Evolutionary conservation across 2,797 vertebrate species (phyloP).

Genomic region (Sciurus carolinensis): DNA sequence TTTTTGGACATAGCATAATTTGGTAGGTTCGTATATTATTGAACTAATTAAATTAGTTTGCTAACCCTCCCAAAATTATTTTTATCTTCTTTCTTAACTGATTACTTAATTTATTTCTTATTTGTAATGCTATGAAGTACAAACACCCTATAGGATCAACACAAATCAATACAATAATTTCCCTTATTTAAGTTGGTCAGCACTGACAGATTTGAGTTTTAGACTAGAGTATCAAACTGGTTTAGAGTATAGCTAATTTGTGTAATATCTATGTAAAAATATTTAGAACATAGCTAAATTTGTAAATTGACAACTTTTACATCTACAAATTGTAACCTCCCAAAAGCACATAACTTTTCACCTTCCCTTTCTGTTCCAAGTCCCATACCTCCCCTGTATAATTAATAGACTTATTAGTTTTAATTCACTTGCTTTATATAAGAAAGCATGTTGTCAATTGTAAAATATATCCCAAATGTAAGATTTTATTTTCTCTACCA

Average conservation of each 20-base stretch:
- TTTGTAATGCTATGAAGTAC: constrained; percentile 50
- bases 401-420: constrained; percentile 10
- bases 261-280: not conserved
- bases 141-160: not conserved
- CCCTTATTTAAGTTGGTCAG: not conserved
- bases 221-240: not conserved
- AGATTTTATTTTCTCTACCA: not conserved
- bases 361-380: not conserved
- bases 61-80: not conserved
- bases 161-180: not conserved
- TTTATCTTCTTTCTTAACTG: constrained; percentile 57
- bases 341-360: not conserved
- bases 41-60: constrained; percentile 30
- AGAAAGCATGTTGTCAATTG: not conserved
- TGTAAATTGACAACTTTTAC: not conserved
- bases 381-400: not conserved
- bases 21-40: not conserved
- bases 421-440: not conserved
- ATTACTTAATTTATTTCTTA: constrained; percentile 39
- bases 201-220: not conserved
- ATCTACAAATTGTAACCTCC: not conserved
- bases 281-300: not conserved
- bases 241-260: not conserved
- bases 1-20: too few species aligned
- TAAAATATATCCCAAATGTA: not conserved